Base-by-base conservation (phyloP, 1,140 invertebrate species). In the Nebria ingens region DNA sequence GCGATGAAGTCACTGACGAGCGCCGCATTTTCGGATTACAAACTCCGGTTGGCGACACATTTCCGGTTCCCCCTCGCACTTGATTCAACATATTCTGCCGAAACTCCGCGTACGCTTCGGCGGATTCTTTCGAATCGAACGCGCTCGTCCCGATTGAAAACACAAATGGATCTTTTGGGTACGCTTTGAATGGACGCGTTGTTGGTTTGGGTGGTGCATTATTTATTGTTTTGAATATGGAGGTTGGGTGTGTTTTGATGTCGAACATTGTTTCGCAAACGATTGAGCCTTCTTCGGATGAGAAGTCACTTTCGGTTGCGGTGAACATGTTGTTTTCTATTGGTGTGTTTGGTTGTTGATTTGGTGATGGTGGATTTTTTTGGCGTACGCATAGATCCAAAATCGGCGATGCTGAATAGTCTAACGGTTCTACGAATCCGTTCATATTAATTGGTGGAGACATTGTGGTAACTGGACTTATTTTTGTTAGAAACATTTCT, bases 21-120 rank as follows among this genome's bases (percentile, higher is more conserved):
- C 84, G 67, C 19, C 82, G 67, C 83, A 86, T 86, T 60, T 83
- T 81, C 0, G 79, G 77, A 59, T 86, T 86, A 1, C 81, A 79
- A 0, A 71, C 70, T 1, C 74, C 64, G 17, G 77, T 64, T 2
- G 68, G 61, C 21, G 77, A 77, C 1, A 79, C 77, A 52, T 80
- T 82, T n/a, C n/a, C n/a, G n/a, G n/a, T n/a, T n/a, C n/a, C n/a
- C 1, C 9, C 17, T 11, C 40, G 9, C 3, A 45, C 80, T n/a
- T 80, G 79, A 1, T 79, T 72, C 0, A 89, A 65, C 64, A 87
- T 82, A 42, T 77, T 71, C 29, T 79, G 73, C 9, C 86, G 75
- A 59, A 87, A 90, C 23, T 79, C 78, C 2, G 75, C 71, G 62
- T 83, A 89, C 1, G 80, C 78, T 38, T 81, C 77, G 42, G 79